Evolutionary conservation across 2,888 invertebrate species (phyloP).

Genomic region (Melangyna quadrimaculata): DNA sequence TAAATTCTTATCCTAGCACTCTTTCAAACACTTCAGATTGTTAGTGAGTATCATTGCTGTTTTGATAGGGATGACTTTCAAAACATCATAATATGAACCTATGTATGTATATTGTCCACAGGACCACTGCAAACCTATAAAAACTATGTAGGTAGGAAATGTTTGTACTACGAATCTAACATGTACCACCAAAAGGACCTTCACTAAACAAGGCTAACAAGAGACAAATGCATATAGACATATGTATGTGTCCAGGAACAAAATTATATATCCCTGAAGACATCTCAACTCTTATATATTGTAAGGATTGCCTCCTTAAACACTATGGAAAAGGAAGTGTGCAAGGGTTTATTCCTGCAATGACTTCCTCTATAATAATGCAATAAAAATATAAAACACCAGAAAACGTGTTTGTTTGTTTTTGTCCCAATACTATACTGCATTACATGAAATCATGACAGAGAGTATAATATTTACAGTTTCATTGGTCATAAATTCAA

Average conservation of each 20-base stretch:
- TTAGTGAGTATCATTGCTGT: background rate
- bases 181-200: background rate
- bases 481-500: slow-evolving; percentile 45
- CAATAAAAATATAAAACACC: background rate
- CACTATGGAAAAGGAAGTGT: background rate
- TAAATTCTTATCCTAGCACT: background rate
- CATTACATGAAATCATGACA: slow-evolving; percentile 30
- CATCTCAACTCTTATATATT: background rate
- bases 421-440: slow-evolving; percentile 2
- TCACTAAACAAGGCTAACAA: background rate
- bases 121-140: background rate
- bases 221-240: background rate
- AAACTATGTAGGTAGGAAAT: background rate
- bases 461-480: slow-evolving; percentile 5
- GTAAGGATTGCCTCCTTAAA: slow-evolving; percentile 2
- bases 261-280: background rate
- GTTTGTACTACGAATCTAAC: background rate
- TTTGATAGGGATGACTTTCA: background rate
- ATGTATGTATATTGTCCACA: background rate
- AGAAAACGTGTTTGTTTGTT: background rate
- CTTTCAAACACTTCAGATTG: background rate
- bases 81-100: background rate
- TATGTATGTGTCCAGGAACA: too few species aligned
- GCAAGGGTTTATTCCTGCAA: background rate
- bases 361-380: background rate